These are phyloP conservation scores for Hippocampus comes DNA, from an alignment of 2,113 vertebrate species.

Conservation along the genomic window DNA sequence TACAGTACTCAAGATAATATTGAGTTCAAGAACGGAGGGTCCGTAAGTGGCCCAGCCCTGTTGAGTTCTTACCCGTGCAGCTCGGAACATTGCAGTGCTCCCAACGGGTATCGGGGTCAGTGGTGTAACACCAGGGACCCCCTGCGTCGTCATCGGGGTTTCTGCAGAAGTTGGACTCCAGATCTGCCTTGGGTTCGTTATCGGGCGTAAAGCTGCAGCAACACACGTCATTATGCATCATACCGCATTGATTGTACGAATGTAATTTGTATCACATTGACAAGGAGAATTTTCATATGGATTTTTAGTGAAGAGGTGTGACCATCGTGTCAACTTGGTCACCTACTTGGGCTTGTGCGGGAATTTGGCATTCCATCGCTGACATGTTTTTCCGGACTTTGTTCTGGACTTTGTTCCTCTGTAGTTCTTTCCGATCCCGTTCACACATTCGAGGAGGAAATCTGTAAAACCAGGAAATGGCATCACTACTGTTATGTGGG, in stretches of 20 bases:
- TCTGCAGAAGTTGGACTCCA: slow-evolving; percentile 76
- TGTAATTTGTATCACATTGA: not conserved
- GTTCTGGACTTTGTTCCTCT: slow-evolving; percentile 71
- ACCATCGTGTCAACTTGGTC: not conserved
- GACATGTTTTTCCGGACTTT: slow-evolving; percentile 61
- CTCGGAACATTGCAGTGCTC: slow-evolving; percentile 65
- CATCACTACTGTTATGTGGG: not conserved
- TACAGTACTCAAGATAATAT: no score
- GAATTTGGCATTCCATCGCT: slow-evolving; percentile 57
- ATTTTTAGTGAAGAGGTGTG: no score
- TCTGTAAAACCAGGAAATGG: slow-evolving; percentile 39
- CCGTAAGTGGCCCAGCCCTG: no score
- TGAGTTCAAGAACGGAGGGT: no score
- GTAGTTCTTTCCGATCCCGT: slow-evolving; percentile 67
- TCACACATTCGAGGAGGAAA: slow-evolving; percentile 70
- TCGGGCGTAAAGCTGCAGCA: slow-evolving; percentile 55
- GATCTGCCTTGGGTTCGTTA: slow-evolving; percentile 56
- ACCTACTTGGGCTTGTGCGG: slow-evolving; percentile 71
- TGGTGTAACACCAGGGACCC: slow-evolving; percentile 80
- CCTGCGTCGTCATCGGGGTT: slow-evolving; percentile 71
- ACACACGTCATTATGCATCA: not conserved
- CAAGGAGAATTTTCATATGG: no score
- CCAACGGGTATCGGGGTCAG: slow-evolving; percentile 64
- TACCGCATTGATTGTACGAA: not conserved
- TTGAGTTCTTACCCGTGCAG: slow-evolving; percentile 63